Base-by-base conservation (phyloP, 2,797 vertebrate genomes). In the Melanotaenia trifasciata region DNA sequence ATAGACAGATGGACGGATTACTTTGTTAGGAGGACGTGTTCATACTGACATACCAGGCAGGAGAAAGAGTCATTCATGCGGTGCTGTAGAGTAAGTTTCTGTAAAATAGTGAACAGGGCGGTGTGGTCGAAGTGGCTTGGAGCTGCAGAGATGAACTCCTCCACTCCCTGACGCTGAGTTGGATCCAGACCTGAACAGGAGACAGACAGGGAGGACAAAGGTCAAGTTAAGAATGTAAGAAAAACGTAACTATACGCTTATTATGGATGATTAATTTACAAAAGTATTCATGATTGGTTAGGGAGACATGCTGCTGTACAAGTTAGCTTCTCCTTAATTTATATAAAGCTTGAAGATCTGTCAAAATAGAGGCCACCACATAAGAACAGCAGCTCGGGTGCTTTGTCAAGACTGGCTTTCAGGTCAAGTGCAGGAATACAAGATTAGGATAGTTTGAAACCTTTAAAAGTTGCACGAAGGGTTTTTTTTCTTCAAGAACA, bases 61-160 rank as follows among this genome's bases (percentile, higher is more conserved):
- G 98, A 99, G 93, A 97, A 99, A 77, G 97, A 99, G 94, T 99
- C 98, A 54, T 95, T 98, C 95, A 99, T 96, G 85, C 97, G 95
- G 87, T 99, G 98, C 89, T 96, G 94, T 88, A 99, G 94, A 20
- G 97, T 98, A 92, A 94, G 90, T 77, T 95, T 95, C 94, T 99
- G 97, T 77, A 99, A 94, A 59, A 96, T 50, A 95, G 92, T 90
- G 90, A 99, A 99, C 81, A 99, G 94, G 77, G 94, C 90, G 28
- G 96, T 93, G 22, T 99, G 98, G 91, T 98, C 95, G 58, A 96
- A 97, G 81, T 93, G 95, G 87, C 96, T 95, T 28, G 97, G 98
- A 70, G 95, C 94, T 0, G 95, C 96, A 60, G 97, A 96, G 91
- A 98, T 97, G 90, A 98, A 95, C 78, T 96, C 96, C 92, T 99